Percentiles rank a stretch among this genome's conserved stretches.
Conservation (phyloP, 2,113 vertebrate species). For the Pteruthius melanotis region DNA sequence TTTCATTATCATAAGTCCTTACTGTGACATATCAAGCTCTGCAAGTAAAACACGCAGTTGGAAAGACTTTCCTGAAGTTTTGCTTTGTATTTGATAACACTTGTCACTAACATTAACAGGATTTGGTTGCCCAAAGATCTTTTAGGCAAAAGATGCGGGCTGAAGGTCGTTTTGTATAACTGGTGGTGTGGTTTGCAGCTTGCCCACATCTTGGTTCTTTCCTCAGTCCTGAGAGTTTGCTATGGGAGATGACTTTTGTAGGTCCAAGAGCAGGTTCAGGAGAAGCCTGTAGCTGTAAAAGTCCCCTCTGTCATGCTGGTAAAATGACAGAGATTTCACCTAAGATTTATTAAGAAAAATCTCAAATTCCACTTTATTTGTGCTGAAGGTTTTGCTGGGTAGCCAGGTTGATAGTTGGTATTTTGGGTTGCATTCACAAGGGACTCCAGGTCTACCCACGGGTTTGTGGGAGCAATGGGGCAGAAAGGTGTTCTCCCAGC, state of each 20-base stretch:
- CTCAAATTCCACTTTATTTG: neutral
- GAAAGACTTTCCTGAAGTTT: neutral
- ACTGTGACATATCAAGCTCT: neutral
- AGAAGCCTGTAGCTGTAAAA: neutral
- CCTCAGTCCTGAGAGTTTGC: neutral
- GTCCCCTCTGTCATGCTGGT: neutral
- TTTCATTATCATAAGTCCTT: neutral
- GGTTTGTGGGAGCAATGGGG: neutral
- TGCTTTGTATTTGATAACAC: neutral
- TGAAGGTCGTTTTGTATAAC: neutral
- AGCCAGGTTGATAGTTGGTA: neutral
- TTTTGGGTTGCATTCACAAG: neutral
- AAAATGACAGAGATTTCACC: neutral
- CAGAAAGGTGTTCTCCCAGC: neutral
- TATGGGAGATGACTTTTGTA: neutral
- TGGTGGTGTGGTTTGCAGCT: neutral
- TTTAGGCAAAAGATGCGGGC: neutral
- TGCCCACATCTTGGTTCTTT: neutral
- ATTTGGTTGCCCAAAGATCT: neutral
- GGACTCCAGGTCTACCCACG: neutral
- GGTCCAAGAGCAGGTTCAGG: neutral
- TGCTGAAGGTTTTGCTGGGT: neutral
- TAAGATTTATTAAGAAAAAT: neutral
- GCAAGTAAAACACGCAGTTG: neutral
- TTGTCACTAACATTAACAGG: neutral